Conservation (phyloP, 2,888 invertebrate species). For the Hoplodrina blanda region DNA sequence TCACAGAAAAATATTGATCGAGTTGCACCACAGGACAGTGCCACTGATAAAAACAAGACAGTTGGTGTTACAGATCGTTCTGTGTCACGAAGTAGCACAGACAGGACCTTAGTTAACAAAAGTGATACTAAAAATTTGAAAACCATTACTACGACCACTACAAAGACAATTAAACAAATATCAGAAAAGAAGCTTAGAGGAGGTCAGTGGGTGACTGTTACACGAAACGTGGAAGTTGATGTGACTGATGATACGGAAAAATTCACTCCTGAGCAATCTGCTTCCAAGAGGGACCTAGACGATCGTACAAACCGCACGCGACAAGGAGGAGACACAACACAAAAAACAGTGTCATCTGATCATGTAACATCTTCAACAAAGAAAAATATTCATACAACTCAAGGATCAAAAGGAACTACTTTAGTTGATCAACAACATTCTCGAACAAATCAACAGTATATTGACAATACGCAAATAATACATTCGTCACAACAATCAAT, state of each 20-base stretch:
- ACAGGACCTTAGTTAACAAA: slow-evolving; percentile 75
- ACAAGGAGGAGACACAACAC: slow-evolving; percentile 68
- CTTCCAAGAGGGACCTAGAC: slow-evolving; percentile 61
- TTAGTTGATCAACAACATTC: slow-evolving; percentile 70
- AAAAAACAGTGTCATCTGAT: slow-evolving; percentile 72
- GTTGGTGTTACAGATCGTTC: slow-evolving; percentile 72
- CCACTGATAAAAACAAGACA: slow-evolving; percentile 63
- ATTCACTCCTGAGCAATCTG: slow-evolving; percentile 46
- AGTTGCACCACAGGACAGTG: slow-evolving; percentile 78
- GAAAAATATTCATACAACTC: slow-evolving; percentile 66
- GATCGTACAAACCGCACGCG: slow-evolving; percentile 61
- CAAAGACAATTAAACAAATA: slow-evolving; percentile 89
- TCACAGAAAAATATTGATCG: slow-evolving; percentile 87
- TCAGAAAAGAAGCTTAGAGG: slow-evolving; percentile 90
- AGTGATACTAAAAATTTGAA: slow-evolving; percentile 76
- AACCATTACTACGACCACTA: slow-evolving; percentile 84
- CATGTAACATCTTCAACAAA: slow-evolving; percentile 70
- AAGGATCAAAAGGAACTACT: slow-evolving; percentile 67
- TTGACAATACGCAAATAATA: slow-evolving; percentile 62
- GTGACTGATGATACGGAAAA: slow-evolving; percentile 78
- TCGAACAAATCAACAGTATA: slow-evolving; percentile 70
- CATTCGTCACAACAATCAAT: slow-evolving; percentile 68
- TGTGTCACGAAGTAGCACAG: slow-evolving; percentile 70
- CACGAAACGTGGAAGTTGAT: slow-evolving; percentile 92
- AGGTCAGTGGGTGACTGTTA: slow-evolving; percentile 89